phyloP scores from a whole-genome alignment of 2,888 invertebrate species.

The Ectemnius lituratus region DNA sequence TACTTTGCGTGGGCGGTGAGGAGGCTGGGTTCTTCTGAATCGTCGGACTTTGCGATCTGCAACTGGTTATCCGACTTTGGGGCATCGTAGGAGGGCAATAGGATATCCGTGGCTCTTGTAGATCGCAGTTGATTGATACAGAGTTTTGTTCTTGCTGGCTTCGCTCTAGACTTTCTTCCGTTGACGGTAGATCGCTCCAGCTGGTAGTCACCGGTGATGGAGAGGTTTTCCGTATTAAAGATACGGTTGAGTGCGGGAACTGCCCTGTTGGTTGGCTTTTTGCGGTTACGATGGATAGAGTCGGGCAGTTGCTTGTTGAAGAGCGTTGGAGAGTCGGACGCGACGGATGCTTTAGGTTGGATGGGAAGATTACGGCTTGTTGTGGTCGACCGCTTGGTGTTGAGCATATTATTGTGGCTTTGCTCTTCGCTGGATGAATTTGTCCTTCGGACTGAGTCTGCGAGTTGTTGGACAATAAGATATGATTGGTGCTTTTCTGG shows the following conservation, averaged over 20 bases:
- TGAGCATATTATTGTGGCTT: constrained; percentile 50
- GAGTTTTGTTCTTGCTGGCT: constrained; percentile 46
- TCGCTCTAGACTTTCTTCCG: constrained; percentile 50
- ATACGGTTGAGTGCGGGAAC: constrained; percentile 66
- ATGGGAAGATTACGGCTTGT: constrained; percentile 52
- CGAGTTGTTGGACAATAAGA: constrained; percentile 69
- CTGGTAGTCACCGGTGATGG: constrained; percentile 53
- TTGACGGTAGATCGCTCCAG: constrained; percentile 54
- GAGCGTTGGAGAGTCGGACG: constrained; percentile 54
- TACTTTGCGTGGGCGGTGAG: constrained; percentile 43
- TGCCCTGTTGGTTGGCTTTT: constrained; percentile 62
- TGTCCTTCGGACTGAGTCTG: constrained; percentile 57
- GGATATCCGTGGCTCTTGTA: constrained; percentile 46
- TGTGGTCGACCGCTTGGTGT: constrained; percentile 60
- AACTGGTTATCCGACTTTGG: constrained; percentile 45
- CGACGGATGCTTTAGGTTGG: constrained; percentile 53
- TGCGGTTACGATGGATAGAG: constrained; percentile 51
- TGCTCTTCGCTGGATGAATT: constrained; percentile 49
- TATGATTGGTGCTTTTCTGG: constrained; percentile 66
- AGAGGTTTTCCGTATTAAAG: constrained; percentile 53
- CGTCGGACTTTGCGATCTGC: constrained; percentile 42
- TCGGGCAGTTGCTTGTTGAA: constrained; percentile 58
- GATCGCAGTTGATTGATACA: constrained; percentile 50
- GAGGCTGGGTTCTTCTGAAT: constrained; percentile 48
- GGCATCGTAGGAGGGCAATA: constrained; percentile 53